A percentile compares a stretch with the other conserved stretches of the same genome.
Evolutionary conservation across 2,113 vertebrate genomes (phyloP).

Genomic region (Zosterops borbonicus): DNA sequence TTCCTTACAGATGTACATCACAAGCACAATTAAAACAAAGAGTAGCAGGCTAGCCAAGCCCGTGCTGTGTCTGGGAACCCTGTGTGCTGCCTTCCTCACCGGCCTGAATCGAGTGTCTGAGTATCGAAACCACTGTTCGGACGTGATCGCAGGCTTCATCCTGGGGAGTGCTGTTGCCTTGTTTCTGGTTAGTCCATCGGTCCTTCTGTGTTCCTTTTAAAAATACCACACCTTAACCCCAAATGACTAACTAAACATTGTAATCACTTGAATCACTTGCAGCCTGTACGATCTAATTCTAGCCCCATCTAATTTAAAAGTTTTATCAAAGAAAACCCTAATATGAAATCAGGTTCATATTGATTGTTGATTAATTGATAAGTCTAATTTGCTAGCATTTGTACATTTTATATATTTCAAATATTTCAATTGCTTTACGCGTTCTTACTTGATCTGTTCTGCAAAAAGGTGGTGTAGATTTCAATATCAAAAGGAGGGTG

Average conservation of each 20-base stretch:
- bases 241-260: not conserved
- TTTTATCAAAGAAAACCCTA: not conserved
- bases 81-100: constrained; percentile 92
- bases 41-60: constrained; percentile 97
- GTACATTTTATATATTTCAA: not conserved
- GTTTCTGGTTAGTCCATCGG: constrained; percentile 84
- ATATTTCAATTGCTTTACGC: not conserved
- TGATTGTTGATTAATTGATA: not conserved
- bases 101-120: constrained; percentile 96
- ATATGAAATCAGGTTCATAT: not conserved
- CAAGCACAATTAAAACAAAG: constrained; percentile 98
- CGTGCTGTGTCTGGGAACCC: constrained; percentile 90
- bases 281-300: not conserved
- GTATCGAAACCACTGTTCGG: constrained; percentile 96
- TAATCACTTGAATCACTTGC: not conserved
- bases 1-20: constrained; percentile 94
- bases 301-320: not conserved
- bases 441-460: not conserved
- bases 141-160: constrained; percentile 94
- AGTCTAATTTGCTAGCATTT: not conserved
- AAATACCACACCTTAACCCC: not conserved
- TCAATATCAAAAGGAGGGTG: not conserved
- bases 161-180: constrained; percentile 90
- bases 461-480: not conserved
- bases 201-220: not conserved